Percentiles rank a stretch among this genome's conserved stretches.
phyloP scores from a whole-genome alignment of 2,113 vertebrate genomes.

The Steatornis caripensis region DNA sequence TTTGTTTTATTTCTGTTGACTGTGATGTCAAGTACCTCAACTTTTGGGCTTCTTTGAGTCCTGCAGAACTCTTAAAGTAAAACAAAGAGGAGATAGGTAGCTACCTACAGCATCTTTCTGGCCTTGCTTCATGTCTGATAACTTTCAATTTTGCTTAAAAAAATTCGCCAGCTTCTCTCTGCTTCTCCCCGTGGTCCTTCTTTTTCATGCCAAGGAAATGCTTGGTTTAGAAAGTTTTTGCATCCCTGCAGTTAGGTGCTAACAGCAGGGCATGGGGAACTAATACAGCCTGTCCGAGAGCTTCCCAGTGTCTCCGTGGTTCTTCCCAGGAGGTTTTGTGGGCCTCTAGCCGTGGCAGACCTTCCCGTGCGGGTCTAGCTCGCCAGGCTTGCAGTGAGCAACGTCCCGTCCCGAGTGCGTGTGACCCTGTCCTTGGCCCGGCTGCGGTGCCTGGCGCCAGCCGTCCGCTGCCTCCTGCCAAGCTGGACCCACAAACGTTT shows the following conservation, averaged over 20 bases:
- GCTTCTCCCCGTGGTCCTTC: not conserved
- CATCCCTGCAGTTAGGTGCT: not conserved
- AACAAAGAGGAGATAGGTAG: not conserved
- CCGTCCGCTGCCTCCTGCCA: not conserved
- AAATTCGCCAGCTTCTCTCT: not conserved
- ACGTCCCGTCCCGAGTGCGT: not conserved
- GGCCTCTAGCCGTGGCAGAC: rapidly evolving
- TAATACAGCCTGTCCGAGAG: not conserved
- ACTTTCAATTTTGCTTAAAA: not conserved
- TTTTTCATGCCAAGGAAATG: not conserved
- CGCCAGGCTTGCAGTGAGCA: not conserved
- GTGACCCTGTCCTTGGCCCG: not conserved
- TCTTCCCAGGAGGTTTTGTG: not conserved
- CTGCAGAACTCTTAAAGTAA: not conserved
- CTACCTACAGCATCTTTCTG: not conserved
- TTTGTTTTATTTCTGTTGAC: not conserved
- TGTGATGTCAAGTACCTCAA: not conserved
- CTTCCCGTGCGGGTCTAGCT: not conserved
- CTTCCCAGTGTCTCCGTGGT: not conserved
- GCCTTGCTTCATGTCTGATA: not conserved
- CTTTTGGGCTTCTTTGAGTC: not conserved
- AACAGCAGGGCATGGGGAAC: not conserved
- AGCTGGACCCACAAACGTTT: not conserved
- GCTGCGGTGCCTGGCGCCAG: slow-evolving; percentile 10
- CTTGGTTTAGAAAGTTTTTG: not conserved